These are phyloP conservation scores for Pseudomyrmex cubaensis DNA, from an alignment of 1,140 invertebrate genomes.

Conservation along the genomic window DNA sequence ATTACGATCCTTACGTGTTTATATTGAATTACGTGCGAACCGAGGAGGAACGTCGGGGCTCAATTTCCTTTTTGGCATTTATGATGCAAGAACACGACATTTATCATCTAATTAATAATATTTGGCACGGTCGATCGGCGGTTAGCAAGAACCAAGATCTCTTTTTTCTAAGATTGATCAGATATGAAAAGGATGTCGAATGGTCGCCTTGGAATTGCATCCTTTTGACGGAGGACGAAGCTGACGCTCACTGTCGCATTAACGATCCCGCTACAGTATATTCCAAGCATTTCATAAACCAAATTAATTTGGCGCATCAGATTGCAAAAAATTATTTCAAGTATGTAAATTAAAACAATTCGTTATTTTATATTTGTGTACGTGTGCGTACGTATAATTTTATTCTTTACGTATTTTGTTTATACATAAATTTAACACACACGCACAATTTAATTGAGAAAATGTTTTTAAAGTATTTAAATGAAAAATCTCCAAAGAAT, in stretches of 20 bases:
- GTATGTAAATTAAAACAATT: conserved; percentile 44
- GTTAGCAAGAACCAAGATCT: conserved; percentile 87
- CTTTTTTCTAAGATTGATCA: conserved; percentile 86
- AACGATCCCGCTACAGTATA: conserved; percentile 72
- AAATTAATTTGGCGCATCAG: conserved; percentile 73
- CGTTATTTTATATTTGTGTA: conserved; percentile 7
- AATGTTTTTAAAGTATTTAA: background rate
- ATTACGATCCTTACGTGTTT: conserved; percentile 86
- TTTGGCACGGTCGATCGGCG: conserved; percentile 89
- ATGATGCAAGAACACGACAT: conserved; percentile 88
- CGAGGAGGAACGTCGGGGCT: conserved; percentile 86
- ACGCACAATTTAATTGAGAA: too few species aligned
- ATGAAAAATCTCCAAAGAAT: background rate
- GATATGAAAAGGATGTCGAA: conserved; percentile 86
- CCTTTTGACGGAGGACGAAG: conserved; percentile 88
- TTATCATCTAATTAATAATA: conserved; percentile 88
- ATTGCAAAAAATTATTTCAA: conserved; percentile 76
- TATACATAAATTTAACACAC: background rate
- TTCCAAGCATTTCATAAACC: conserved; percentile 71
- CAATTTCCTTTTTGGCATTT: conserved; percentile 86
- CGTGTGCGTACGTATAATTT: too few species aligned
- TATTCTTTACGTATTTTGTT: background rate
- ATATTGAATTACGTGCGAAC: conserved; percentile 87
- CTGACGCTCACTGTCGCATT: conserved; percentile 85
- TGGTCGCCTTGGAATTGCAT: conserved; percentile 92